Percentiles rank a stretch among this genome's conserved stretches.
Evolutionary conservation across 2,113 vertebrate species (phyloP).

Genomic region (Dicerorhinus sumatrensis): DNA sequence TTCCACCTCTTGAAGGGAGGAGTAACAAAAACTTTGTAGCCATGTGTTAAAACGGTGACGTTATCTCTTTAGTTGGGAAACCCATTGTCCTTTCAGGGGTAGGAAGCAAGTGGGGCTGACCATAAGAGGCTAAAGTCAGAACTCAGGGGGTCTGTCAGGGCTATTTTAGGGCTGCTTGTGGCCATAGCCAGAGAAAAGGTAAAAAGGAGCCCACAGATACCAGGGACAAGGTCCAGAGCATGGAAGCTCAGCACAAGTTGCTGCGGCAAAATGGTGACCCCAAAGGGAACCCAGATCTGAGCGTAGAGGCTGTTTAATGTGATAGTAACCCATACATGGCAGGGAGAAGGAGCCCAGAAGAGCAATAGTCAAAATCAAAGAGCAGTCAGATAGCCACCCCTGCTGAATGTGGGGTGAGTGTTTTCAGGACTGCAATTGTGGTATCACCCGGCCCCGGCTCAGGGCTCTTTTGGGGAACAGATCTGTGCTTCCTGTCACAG

Average conservation of each 20-base stretch:
- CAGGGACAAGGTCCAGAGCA: neutral
- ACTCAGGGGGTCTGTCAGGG: neutral
- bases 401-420: neutral
- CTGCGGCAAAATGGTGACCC: neutral
- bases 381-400: neutral
- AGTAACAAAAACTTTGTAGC: neutral
- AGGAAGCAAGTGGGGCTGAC: neutral
- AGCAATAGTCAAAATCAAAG: neutral
- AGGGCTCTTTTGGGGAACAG: neutral
- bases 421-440: neutral
- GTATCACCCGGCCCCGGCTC: neutral
- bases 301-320: neutral
- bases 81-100: neutral
- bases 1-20: neutral
- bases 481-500: neutral
- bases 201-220: neutral
- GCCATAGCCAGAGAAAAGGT: neutral
- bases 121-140: neutral
- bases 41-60: neutral
- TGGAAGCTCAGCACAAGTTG: neutral
- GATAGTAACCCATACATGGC: neutral
- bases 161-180: neutral
- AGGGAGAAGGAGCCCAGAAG: slow-evolving; percentile 18
- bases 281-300: neutral
- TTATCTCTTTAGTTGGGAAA: neutral